These are phyloP conservation scores for Piprites chloris DNA, from an alignment of 2,113 vertebrate species.

Conservation along the genomic window DNA sequence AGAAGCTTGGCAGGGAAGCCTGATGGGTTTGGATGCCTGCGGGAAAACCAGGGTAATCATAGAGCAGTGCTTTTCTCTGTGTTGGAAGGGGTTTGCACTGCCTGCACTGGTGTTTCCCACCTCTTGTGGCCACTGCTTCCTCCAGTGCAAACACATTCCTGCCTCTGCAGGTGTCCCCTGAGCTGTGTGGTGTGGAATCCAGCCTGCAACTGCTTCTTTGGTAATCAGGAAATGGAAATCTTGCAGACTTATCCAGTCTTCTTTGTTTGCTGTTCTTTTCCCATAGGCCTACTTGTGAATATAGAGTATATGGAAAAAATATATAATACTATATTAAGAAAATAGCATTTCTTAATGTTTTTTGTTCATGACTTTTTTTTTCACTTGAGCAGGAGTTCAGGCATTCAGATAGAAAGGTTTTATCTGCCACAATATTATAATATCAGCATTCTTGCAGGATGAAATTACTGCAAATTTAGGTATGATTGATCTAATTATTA, in stretches of 20 bases:
- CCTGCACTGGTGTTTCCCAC: neutral
- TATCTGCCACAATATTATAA: neutral
- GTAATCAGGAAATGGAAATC: neutral
- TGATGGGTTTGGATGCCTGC: neutral
- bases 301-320: neutral
- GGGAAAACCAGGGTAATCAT: neutral
- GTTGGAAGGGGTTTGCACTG: neutral
- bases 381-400: neutral
- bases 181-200: neutral
- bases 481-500: neutral
- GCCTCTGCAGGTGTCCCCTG: neutral
- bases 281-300: neutral
- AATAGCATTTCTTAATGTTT: neutral
- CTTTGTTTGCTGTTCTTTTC: neutral
- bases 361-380: neutral
- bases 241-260: neutral
- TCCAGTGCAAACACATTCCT: rapidly evolving
- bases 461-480: neutral
- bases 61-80: neutral
- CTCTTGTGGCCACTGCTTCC: rapidly evolving
- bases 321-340: neutral
- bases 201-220: neutral
- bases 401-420: neutral
- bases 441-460: neutral
- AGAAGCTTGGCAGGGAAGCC: slow-evolving; percentile 21